phyloP scores from a whole-genome alignment of 2,113 vertebrate genomes.

The rat (Rattus norvegicus) region DNA sequence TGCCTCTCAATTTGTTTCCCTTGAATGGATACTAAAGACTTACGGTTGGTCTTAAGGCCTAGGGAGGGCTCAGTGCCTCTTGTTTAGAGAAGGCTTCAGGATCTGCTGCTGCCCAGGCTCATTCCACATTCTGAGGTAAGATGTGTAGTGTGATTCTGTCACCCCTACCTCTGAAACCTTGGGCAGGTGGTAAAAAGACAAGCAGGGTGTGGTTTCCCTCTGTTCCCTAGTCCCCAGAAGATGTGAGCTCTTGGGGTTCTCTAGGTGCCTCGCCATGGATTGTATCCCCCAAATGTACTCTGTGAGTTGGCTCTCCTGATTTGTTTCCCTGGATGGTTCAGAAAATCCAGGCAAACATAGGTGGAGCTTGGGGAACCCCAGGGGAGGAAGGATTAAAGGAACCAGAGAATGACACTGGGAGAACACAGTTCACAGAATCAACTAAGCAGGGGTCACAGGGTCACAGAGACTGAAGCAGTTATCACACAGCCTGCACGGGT shows the following conservation, averaged over 20 bases:
- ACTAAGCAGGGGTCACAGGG: not conserved
- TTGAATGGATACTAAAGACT: conserved; percentile 16
- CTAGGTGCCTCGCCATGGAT: not conserved
- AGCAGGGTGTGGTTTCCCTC: not conserved
- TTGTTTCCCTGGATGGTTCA: not conserved
- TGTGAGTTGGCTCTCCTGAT: not conserved
- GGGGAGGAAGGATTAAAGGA: not conserved
- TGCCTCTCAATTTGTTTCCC: conserved; percentile 29
- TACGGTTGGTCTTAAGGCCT: not conserved
- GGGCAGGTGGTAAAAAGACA: not conserved
- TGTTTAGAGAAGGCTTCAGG: not conserved
- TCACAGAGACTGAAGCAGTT: not conserved
- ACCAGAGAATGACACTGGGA: not conserved
- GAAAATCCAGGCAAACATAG: not conserved
- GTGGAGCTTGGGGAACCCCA: too few species aligned
- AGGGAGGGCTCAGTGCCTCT: not conserved
- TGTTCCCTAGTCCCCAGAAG: not conserved
- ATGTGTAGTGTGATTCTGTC: not conserved
- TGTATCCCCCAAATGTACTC: not conserved
- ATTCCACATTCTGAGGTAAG: not conserved
- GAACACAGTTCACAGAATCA: not conserved
- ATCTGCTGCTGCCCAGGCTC: not conserved
- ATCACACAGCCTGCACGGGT: not conserved
- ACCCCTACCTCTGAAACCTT: not conserved
- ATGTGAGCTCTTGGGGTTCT: not conserved